A percentile compares a stretch with the other conserved stretches of the same genome.
These are phyloP conservation scores for Gadopsis bispinosus DNA, from an alignment of 2,797 vertebrate species.

Conservation along the genomic window DNA sequence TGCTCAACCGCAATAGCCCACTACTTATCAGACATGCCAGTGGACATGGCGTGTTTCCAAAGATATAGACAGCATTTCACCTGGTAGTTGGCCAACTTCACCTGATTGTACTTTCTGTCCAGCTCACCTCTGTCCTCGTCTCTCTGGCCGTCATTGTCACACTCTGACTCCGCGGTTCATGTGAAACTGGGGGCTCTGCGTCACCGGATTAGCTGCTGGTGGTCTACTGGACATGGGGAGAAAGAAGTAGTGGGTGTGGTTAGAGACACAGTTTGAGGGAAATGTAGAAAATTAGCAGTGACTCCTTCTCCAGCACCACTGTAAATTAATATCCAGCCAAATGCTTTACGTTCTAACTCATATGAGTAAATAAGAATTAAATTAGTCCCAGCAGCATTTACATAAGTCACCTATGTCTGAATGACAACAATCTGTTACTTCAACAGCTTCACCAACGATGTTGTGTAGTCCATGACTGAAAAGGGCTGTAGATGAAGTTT, in stretches of 20 bases:
- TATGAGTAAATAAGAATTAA: neutral
- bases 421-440: neutral
- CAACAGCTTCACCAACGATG: neutral
- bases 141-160: slow-evolving; percentile 32
- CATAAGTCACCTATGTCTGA: too few relatives aligned
- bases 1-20: neutral
- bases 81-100: slow-evolving; percentile 8
- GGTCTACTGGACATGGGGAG: neutral
- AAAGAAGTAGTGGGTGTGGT: slow-evolving; percentile 7
- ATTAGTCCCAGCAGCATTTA: neutral
- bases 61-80: slow-evolving; percentile 3
- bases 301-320: neutral
- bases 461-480: neutral
- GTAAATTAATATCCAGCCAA: neutral
- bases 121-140: slow-evolving; percentile 10
- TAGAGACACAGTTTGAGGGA: neutral
- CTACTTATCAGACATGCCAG: slow-evolving; percentile 16
- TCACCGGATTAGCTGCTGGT: slow-evolving; percentile 57
- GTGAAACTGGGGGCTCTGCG: slow-evolving; percentile 44
- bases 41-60: neutral
- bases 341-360: too few relatives aligned
- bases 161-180: slow-evolving; percentile 39
- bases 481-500: neutral
- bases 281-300: neutral
- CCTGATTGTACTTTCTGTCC: neutral